Evolutionary conservation across 2,797 vertebrate genomes (phyloP).

Genomic region (Glossophaga mutica): DNA sequence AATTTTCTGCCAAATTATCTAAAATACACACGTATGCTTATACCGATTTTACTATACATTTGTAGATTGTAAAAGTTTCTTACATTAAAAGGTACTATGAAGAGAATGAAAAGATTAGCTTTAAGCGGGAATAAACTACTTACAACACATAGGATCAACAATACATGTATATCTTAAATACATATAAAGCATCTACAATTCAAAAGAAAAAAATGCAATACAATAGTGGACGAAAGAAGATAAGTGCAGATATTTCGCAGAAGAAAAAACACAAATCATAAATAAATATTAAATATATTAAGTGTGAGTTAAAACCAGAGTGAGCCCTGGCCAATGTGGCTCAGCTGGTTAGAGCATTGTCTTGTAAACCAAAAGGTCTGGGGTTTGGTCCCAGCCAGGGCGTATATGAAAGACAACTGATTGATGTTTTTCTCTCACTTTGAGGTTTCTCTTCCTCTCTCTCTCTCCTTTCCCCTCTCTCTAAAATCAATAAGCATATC

Average conservation of each 20-base stretch:
- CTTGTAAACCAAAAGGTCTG: background rate
- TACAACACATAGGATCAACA: background rate
- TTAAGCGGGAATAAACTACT: background rate
- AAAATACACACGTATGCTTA: background rate
- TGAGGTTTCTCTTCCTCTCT: background rate
- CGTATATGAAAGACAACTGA: background rate
- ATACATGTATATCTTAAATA: background rate
- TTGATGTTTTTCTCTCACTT: background rate
- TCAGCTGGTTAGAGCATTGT: background rate
- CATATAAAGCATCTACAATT: background rate
- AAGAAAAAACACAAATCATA: background rate
- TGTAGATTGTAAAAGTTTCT: background rate
- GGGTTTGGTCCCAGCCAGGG: background rate
- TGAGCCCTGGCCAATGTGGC: background rate
- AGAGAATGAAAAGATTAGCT: background rate
- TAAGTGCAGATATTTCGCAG: background rate
- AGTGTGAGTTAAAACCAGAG: background rate
- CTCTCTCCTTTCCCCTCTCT: background rate
- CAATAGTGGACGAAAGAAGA: background rate
- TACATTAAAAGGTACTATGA: background rate
- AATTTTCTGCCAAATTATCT: background rate
- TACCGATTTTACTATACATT: background rate
- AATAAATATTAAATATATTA: background rate
- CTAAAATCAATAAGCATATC: background rate
- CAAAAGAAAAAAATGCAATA: background rate